Base-by-base conservation (phyloP, 1,140 invertebrate genomes). In the Hyposmocoma kahamanoa region DNA sequence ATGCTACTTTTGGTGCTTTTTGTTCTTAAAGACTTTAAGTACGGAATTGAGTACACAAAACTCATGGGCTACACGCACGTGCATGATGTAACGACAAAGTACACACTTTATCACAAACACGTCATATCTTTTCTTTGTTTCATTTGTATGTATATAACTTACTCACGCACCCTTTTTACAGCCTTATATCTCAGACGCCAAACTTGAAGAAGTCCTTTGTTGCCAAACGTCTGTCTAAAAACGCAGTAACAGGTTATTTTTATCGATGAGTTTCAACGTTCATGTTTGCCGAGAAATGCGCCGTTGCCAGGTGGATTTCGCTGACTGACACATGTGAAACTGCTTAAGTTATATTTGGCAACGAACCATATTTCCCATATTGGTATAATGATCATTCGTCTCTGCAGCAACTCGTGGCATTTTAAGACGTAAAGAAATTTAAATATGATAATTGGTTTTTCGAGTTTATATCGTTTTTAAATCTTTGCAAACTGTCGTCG, bases 311-410 rank as follows among this genome's bases (percentile, higher is more conserved):
- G 46, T 55, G 15, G 39, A 47, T 42, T 48, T 39, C 42, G 53
- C 42, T 60, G 57, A 53, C 45, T 58, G 65, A 64, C 60, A 63
- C 50, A 41, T 46, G 49, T 46, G 42, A 55, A 47, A 20, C 38
- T 26, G 19, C 41, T 30, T 19, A 42, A 57, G 57, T 42, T 62
- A 62, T 62, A 67, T 72, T 74, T 67, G 62, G 59, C 58, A 63
- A 69, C 57, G 60, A 50, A 52, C 44, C 36, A 21, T 62, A 34
- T 62, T 56, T 58, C 43, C 39, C 42, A 36, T 46, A 42, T 36
- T 44, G 38, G 48, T 49, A 48, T 59, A 59, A 58, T n/a, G n/a
- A n/a, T n/a, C n/a, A n/a, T n/a, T n/a, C n/a, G n/a, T n/a, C n/a
- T n/a, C n/a, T n/a, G n/a, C n/a, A n/a, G n/a, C n/a, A n/a, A n/a